Conservation (phyloP, 2,797 vertebrate species). For the Sebastes paucispinis region DNA sequence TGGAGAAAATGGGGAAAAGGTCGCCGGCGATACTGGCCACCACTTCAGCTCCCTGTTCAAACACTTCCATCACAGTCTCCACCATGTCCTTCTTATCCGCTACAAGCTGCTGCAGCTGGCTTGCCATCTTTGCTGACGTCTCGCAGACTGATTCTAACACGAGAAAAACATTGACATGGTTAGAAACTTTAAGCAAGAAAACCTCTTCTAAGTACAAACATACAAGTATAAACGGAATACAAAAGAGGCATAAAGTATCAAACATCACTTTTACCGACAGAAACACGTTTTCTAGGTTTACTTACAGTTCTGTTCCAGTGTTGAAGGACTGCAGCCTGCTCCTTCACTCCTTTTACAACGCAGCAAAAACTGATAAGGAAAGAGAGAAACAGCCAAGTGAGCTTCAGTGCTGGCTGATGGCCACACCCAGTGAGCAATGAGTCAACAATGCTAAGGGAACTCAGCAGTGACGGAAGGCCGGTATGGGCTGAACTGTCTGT, state of each 20-base stretch:
- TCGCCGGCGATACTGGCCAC: slow-evolving; percentile 81
- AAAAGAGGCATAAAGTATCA: background rate
- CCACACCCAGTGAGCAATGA: slow-evolving; percentile 72
- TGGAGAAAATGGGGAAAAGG: slow-evolving; percentile 83
- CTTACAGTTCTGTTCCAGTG: slow-evolving; percentile 51
- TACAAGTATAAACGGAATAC: background rate
- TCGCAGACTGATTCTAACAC: slow-evolving; percentile 13
- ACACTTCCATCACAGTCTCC: slow-evolving; percentile 82
- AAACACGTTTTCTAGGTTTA: slow-evolving; percentile 8
- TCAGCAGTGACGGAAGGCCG: slow-evolving; percentile 5
- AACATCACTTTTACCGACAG: background rate
- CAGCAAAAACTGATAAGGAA: slow-evolving; percentile 64
- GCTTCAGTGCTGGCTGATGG: slow-evolving; percentile 37
- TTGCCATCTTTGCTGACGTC: slow-evolving; percentile 64
- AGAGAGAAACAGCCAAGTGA: slow-evolving; percentile 61
- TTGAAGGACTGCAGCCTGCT: slow-evolving; percentile 37
- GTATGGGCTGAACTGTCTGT: background rate
- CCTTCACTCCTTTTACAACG: slow-evolving; percentile 40
- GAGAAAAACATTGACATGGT: background rate
- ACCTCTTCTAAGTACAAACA: background rate
- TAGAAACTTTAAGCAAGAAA: background rate
- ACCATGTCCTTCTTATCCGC: slow-evolving; percentile 79
- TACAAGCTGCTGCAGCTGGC: slow-evolving; percentile 74
- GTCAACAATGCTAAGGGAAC: slow-evolving; percentile 54
- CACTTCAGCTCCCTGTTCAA: slow-evolving; percentile 82